Percentiles rank a stretch among this genome's conserved stretches.
phyloP scores from a whole-genome alignment of 1,140 invertebrate genomes.

The Bombyx mandarina region DNA sequence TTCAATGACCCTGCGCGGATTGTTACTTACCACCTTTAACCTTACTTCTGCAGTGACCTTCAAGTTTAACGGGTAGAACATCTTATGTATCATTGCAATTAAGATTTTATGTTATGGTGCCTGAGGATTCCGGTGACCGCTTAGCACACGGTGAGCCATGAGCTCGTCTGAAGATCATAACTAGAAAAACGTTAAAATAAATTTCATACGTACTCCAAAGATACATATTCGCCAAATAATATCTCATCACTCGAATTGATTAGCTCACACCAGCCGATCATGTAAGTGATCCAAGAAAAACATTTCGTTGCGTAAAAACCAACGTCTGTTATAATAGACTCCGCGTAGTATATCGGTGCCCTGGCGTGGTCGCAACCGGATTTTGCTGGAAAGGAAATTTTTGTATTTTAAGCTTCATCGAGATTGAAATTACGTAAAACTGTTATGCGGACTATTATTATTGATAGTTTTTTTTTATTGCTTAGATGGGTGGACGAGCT shows the following conservation, averaged over 20 bases:
- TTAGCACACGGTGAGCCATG: too few relatives aligned
- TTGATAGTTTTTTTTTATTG: too few relatives aligned
- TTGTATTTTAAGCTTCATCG: not conserved
- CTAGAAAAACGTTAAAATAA: too few relatives aligned
- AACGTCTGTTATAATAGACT: constrained; percentile 77
- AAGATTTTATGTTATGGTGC: too few relatives aligned
- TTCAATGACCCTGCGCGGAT: too few relatives aligned
- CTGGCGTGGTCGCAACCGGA: constrained; percentile 77
- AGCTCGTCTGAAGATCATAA: too few relatives aligned
- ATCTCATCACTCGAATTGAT: constrained; percentile 67
- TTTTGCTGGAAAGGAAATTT: constrained; percentile 26
- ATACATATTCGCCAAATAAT: constrained; percentile 78
- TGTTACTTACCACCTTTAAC: too few relatives aligned
- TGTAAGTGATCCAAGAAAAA: constrained; percentile 73
- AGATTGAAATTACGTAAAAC: not conserved
- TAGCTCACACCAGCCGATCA: constrained; percentile 73
- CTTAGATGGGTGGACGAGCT: too few relatives aligned
- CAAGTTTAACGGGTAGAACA: too few relatives aligned
- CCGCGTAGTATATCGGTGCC: constrained; percentile 79
- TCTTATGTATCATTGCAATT: too few relatives aligned
- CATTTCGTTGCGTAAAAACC: constrained; percentile 84
- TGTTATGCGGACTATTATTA: not conserved
- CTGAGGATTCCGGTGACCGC: too few relatives aligned
- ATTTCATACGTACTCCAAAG: constrained; percentile 69
- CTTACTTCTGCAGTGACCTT: too few relatives aligned